Conservation (phyloP, 2,888 invertebrate species). For the Stramonita haemastoma region DNA sequence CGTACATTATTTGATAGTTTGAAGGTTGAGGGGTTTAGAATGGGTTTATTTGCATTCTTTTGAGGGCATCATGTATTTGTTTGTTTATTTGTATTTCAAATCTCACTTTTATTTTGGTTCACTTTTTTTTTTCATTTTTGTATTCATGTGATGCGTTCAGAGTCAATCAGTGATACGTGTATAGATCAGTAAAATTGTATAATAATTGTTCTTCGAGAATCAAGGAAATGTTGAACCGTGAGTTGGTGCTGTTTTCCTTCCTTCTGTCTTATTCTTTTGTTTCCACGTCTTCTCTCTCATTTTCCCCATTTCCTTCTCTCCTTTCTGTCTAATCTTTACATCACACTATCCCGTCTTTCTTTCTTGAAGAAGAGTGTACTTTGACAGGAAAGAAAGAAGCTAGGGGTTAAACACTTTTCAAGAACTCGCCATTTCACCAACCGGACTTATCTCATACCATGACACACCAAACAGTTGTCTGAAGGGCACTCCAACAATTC, state of each 20-base stretch:
- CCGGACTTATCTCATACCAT: neutral
- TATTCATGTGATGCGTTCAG: conserved; percentile 61
- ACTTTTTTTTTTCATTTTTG: conserved; percentile 17
- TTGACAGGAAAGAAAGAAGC: neutral
- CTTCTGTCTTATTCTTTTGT: conserved; percentile 41
- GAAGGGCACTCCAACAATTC: no score
- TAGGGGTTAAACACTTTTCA: neutral
- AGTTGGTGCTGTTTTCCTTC: conserved; percentile 27
- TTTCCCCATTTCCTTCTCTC: neutral
- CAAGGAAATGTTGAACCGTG: conserved; percentile 12
- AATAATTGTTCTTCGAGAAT: neutral
- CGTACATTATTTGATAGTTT: neutral
- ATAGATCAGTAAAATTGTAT: conserved; percentile 86
- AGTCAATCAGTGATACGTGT: conserved; percentile 90
- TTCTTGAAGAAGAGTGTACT: neutral
- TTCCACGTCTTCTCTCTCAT: conserved; percentile 11
- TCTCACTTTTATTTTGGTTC: no score
- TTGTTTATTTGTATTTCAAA: no score
- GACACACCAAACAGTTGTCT: neutral
- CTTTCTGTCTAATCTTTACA: conserved; percentile 26
- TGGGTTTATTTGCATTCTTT: neutral
- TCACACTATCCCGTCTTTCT: conserved; percentile 15
- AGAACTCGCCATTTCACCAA: neutral
- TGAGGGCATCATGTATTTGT: no score
- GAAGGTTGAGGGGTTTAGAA: neutral